phyloP scores from a whole-genome alignment of 2,797 vertebrate species.

The Furcifer pardalis region DNA sequence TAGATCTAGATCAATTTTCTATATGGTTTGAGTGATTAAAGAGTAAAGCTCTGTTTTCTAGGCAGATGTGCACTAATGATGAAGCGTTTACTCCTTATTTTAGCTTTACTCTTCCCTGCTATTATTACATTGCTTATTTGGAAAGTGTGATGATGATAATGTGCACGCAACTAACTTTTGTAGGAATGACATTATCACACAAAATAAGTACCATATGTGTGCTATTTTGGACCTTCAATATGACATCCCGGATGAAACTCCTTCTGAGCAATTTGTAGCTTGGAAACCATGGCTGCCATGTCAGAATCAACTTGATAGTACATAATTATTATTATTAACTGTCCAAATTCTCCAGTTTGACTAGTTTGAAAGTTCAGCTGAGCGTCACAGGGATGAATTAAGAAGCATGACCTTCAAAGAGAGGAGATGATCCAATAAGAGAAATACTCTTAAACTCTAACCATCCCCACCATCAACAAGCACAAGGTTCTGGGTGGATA shows the following conservation, averaged over 20 bases:
- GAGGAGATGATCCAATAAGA: constrained; percentile 14
- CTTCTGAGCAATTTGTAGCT: too few relatives aligned
- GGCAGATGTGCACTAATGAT: background rate
- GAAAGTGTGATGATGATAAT: background rate
- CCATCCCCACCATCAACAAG: constrained; percentile 42
- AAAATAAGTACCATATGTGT: background rate
- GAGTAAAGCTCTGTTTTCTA: background rate
- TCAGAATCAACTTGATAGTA: background rate
- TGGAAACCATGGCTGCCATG: too few relatives aligned
- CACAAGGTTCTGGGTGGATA: constrained; percentile 34
- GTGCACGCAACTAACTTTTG: background rate
- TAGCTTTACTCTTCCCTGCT: background rate
- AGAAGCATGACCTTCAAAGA: constrained; percentile 35
- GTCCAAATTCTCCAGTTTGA: background rate
- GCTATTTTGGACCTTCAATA: background rate
- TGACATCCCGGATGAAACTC: background rate
- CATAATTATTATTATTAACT: too few relatives aligned
- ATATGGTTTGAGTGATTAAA: background rate
- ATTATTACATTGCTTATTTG: background rate
- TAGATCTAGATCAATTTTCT: background rate
- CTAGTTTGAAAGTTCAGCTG: background rate
- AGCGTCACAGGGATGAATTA: background rate
- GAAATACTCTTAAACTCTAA: constrained; percentile 20
- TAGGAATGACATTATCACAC: background rate
- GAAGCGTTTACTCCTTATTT: background rate